Conservation (phyloP, 2,797 vertebrate genomes). For the Aeoliscus strigatus region DNA sequence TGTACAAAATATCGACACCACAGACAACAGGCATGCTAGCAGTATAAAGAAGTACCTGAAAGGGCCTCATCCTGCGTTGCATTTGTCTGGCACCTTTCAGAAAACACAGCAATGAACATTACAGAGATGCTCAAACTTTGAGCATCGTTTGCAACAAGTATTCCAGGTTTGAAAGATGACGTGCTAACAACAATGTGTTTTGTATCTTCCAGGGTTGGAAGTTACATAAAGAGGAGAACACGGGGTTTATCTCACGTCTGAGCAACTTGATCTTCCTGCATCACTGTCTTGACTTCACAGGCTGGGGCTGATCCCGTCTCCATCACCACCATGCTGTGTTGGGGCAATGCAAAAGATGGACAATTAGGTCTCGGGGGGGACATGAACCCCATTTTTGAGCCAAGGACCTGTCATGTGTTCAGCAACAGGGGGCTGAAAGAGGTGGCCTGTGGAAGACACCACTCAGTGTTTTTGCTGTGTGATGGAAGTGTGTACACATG, state of each 20-base stretch:
- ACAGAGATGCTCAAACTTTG: too few relatives aligned
- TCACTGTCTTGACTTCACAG: constrained; percentile 26
- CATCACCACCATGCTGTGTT: constrained; percentile 85
- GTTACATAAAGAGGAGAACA: constrained; percentile 65
- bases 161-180: constrained; percentile 9
- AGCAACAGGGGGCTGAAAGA: constrained; percentile 81
- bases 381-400: constrained; percentile 79
- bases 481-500: constrained; percentile 91
- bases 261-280: constrained; percentile 40
- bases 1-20: too few relatives aligned
- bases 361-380: constrained; percentile 83
- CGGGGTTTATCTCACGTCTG: constrained; percentile 55
- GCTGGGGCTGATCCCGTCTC: constrained; percentile 25
- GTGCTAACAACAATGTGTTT: background rate
- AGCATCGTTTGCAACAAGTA: background rate
- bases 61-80: too few relatives aligned
- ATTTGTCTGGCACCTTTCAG: too few relatives aligned
- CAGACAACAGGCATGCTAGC: too few relatives aligned
- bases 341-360: constrained; percentile 91
- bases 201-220: constrained; percentile 48
- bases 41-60: too few relatives aligned
- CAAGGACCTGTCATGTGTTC: constrained; percentile 78
- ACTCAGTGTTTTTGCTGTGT: constrained; percentile 87
- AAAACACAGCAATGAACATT: too few relatives aligned
- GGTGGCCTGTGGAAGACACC: constrained; percentile 84